Evolutionary conservation across 2,888 invertebrate genomes (phyloP).

Genomic region (Folsomia candida): DNA sequence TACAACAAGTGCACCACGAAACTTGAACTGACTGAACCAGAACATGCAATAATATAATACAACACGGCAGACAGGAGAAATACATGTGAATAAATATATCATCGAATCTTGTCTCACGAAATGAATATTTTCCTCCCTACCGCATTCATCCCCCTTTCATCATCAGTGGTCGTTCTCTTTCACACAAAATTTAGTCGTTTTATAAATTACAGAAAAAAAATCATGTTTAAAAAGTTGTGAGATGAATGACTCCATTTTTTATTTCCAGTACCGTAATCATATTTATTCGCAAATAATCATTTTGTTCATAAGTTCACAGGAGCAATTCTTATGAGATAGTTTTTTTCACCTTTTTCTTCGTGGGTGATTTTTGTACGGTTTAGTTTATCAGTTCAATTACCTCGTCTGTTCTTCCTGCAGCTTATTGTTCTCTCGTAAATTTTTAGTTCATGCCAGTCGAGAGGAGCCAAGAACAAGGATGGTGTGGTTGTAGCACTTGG

Average conservation of each 20-base stretch:
- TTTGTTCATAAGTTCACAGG: no score
- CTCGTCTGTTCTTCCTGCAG: not conserved
- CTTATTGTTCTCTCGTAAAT: no score
- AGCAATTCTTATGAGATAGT: no score
- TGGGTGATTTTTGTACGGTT: not conserved
- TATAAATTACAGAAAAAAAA: no score
- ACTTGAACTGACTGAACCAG: constrained; percentile 14
- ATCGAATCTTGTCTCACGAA: constrained; percentile 6
- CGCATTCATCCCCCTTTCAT: not conserved
- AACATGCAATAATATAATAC: constrained; percentile 9
- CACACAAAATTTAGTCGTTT: no score
- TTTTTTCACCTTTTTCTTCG: no score
- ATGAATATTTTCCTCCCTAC: constrained; percentile 6
- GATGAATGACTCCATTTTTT: constrained; percentile 2
- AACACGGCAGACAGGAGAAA: no score
- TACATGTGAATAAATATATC: constrained; percentile 7
- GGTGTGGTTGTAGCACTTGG: no score
- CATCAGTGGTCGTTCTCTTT: no score
- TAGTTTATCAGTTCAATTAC: not conserved
- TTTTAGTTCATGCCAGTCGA: no score
- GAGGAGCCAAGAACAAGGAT: no score
- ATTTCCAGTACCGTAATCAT: not conserved
- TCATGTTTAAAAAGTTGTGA: not conserved
- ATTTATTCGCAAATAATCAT: not conserved
- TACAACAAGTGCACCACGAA: not conserved